Percentiles rank a stretch among this genome's conserved stretches.
phyloP scores from a whole-genome alignment of 2,888 invertebrate species.

The Tanytarsus gracilentus region DNA sequence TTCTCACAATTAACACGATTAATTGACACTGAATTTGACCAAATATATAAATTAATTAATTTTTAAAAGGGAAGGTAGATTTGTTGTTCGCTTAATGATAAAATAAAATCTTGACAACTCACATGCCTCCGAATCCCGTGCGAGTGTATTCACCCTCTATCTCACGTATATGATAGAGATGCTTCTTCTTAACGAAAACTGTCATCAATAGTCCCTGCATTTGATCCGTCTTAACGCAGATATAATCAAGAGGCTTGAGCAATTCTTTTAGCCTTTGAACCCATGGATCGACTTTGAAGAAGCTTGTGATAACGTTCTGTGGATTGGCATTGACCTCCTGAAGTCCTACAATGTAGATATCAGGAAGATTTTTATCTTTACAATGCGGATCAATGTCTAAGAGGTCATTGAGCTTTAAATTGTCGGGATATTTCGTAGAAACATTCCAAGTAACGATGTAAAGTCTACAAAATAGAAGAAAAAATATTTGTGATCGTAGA shows the following conservation, averaged over 20 bases:
- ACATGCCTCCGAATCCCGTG: constrained; percentile 84
- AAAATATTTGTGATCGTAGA: too few relatives aligned
- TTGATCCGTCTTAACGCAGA: constrained; percentile 69
- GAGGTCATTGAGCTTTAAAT: constrained; percentile 59
- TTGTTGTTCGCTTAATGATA: background rate
- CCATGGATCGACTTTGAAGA: constrained; percentile 80
- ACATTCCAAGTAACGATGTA: constrained; percentile 89
- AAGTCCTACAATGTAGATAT: constrained; percentile 75
- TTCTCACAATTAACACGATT: too few relatives aligned
- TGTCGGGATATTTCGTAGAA: constrained; percentile 66
- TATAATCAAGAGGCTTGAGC: constrained; percentile 59
- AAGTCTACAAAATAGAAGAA: too few relatives aligned
- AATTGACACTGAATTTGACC: too few relatives aligned
- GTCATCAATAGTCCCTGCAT: constrained; percentile 76
- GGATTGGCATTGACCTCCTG: constrained; percentile 88
- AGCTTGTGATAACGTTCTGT: constrained; percentile 71
- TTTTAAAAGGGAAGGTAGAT: too few relatives aligned
- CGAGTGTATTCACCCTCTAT: constrained; percentile 81
- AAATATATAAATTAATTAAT: too few relatives aligned
- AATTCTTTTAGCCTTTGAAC: constrained; percentile 62
- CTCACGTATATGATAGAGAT: constrained; percentile 71
- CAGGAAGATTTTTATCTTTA: constrained; percentile 58
- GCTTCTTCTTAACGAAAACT: constrained; percentile 67
- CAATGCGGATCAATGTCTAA: constrained; percentile 57
- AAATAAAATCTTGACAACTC: constrained; percentile 54